Evolutionary conservation across 2,113 vertebrate genomes (phyloP), one percentile per base, ranked within the genome.

Genomic region (Melanotaenia duboulayi): DNA sequence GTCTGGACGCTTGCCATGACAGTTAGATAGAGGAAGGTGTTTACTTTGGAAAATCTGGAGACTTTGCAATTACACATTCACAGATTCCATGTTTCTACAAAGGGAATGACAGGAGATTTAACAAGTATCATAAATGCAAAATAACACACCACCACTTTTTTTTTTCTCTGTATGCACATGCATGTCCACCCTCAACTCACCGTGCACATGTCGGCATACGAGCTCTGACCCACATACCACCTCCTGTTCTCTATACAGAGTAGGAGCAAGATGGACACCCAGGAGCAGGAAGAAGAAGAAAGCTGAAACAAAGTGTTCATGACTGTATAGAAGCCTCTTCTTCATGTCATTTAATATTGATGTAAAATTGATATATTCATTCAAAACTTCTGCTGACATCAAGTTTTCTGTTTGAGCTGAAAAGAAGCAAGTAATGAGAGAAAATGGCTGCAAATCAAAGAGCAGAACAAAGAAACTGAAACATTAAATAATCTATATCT

Each of bases 221-320:
- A 51, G 71, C 85, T 76, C 65, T 92, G 91, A 92, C 88, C 91
- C 88, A 92, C 76, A 91, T 91, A 63, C 80, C 64, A 84, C 85
- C 84, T 88, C 88, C 87, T 94, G 92, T 90, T 87, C 90, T 84
- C 92, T 69, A 91, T 81, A 65, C 51, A 50, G 63, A 74, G 79
- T n/a, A 75, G 11, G 19, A 78, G 63, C 32, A 10, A 57, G 51
- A 63, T 8, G 28, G n/a, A 46, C 50, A 49, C 50, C 40, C 12
- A 19, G 6, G 7, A 52, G n/a, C n/a, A 39, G 44, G 55, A 67
- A 16, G 51, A 52, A 23, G 37, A 37, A 42, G 48, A 48, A 24
- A 6, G 28, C 28, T 28, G 3, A 28, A 7, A 35, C 8, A 35
- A 35, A 35, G 32, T 9, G 32, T 35, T 9, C 5, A 35, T 35